These are phyloP conservation scores for Harpagoxenus sublaevis DNA, from an alignment of 2,888 invertebrate species.

Conservation along the genomic window DNA sequence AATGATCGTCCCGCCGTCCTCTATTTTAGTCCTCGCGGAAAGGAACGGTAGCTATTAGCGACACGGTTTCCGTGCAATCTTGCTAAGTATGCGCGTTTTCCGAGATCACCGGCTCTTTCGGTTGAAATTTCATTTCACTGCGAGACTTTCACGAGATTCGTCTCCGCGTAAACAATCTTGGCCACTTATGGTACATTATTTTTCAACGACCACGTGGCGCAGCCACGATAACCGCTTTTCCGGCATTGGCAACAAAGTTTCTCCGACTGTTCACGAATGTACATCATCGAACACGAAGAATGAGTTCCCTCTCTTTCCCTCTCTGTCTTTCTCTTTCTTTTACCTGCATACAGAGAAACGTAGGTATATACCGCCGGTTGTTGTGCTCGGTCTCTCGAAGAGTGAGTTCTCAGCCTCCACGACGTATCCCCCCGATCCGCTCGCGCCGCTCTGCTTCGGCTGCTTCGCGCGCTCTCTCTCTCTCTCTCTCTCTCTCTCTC, in stretches of 20 bases:
- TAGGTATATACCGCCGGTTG: constrained; percentile 58
- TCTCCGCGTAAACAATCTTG: constrained; percentile 39
- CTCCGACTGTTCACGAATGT: constrained; percentile 40
- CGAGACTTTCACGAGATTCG: constrained; percentile 10
- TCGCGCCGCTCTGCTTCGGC: constrained; percentile 39
- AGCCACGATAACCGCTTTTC: constrained; percentile 64
- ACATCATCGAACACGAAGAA: constrained; percentile 61
- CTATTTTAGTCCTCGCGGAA: neutral
- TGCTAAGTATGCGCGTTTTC: constrained; percentile 29
- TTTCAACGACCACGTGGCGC: constrained; percentile 36
- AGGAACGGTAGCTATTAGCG: constrained; percentile 40
- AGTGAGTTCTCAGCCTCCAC: constrained; percentile 75
- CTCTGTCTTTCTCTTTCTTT: constrained; percentile 1
- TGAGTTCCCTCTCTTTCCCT: constrained; percentile 39
- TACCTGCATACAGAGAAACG: constrained; percentile 58
- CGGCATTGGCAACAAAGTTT: constrained; percentile 68
- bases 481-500: constrained; percentile 37
- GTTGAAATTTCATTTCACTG: constrained; percentile 33
- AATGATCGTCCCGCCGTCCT: constrained; percentile 14
- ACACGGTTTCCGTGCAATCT: constrained; percentile 45
- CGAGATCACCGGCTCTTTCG: constrained; percentile 33
- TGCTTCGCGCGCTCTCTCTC: constrained; percentile 49
- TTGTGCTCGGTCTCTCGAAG: constrained; percentile 54
- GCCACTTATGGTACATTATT: constrained; percentile 24
- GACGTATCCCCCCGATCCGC: constrained; percentile 40